Conservation (phyloP, 2,888 invertebrate genomes). For the Acanthosepion pharaonis region DNA sequence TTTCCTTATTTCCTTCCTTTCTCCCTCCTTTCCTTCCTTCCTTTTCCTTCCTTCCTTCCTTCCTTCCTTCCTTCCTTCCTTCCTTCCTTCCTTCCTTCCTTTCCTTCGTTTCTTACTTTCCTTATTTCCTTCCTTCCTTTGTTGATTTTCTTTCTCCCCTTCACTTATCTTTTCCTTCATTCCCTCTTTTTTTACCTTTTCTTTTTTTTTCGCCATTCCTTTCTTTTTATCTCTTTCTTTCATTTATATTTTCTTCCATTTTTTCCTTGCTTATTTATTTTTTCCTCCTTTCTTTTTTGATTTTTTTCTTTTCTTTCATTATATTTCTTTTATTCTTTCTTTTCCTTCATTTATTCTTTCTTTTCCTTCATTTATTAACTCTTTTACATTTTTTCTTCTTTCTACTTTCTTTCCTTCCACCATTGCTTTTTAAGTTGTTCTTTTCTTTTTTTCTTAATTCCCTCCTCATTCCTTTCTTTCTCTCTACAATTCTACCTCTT, state of each 20-base stretch:
- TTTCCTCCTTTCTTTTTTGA: background rate
- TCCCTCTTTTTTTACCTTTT: background rate
- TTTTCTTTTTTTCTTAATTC: background rate
- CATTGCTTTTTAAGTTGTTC: background rate
- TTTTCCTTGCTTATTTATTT: background rate
- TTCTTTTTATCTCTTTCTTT: background rate
- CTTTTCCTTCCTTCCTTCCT: background rate
- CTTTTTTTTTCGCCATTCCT: background rate
- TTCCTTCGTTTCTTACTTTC: no score
- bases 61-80: background rate
- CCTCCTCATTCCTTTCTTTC: fast-evolving
- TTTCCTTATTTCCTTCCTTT: background rate
- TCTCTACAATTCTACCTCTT: background rate
- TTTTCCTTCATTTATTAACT: fast-evolving
- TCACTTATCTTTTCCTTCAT: background rate
- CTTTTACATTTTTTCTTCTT: background rate
- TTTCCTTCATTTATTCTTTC: background rate
- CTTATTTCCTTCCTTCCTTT: background rate
- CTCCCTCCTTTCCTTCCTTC: fast-evolving
- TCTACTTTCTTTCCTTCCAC: background rate
- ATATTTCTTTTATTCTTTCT: background rate
- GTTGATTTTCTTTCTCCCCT: background rate
- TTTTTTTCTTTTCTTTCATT: background rate
- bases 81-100: background rate
- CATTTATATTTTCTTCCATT: background rate